These are phyloP conservation scores for Rhinophrynus dorsalis DNA, from an alignment of 2,797 vertebrate species.

Conservation along the genomic window DNA sequence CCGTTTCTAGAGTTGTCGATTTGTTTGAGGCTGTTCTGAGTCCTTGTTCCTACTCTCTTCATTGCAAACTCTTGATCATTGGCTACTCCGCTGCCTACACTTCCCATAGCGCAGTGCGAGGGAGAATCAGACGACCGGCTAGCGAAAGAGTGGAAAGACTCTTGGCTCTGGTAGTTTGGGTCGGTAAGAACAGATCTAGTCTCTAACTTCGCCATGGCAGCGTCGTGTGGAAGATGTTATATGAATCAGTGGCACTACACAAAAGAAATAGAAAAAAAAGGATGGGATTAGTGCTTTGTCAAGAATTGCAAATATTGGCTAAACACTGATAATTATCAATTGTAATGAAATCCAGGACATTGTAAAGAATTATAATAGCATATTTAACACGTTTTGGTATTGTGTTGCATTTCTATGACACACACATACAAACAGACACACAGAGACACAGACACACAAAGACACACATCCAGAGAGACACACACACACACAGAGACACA, in stretches of 20 bases:
- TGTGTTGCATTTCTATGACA: too few species aligned
- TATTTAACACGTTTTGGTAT: too few species aligned
- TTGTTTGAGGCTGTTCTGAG: slow-evolving; percentile 76
- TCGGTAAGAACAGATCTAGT: slow-evolving; percentile 70
- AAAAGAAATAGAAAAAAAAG: too few species aligned
- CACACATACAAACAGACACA: too few species aligned
- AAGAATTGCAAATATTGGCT: too few species aligned
- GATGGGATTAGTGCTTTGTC: too few species aligned
- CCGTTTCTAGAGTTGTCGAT: slow-evolving; percentile 57
- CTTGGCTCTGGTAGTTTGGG: slow-evolving; percentile 55
- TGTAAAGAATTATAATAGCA: too few species aligned
- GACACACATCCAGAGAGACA: too few species aligned
- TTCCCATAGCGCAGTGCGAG: slow-evolving; percentile 82
- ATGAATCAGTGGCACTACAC: slow-evolving; percentile 60
- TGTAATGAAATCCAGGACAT: too few species aligned
- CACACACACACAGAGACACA: too few species aligned
- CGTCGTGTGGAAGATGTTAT: slow-evolving; percentile 54
- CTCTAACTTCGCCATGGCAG: slow-evolving; percentile 73
- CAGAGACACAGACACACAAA: too few species aligned
- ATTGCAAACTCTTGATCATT: slow-evolving; percentile 95
- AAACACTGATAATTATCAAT: too few species aligned
- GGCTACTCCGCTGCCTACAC: slow-evolving; percentile 92
- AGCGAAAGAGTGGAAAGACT: slow-evolving; percentile 62
- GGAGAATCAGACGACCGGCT: slow-evolving; percentile 57
- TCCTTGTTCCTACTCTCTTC: slow-evolving; percentile 94